phyloP scores from a whole-genome alignment of 2,888 invertebrate species.

The Pterostichus niger region DNA sequence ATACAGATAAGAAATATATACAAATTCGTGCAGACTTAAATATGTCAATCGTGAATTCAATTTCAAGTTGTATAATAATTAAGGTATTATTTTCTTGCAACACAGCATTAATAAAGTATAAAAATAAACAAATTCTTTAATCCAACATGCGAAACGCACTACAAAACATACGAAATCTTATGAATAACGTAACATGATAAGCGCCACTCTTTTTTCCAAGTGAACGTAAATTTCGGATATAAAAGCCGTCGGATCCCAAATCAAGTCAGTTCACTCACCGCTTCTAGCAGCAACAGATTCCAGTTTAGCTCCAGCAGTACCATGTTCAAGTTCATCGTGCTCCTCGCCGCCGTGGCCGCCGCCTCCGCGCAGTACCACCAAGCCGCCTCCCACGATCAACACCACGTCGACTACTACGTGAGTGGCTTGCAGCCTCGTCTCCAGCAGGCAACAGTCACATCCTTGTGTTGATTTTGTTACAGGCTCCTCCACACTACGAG shows the following conservation, averaged over 20 bases:
- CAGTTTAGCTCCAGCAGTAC: background rate
- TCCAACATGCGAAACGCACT: background rate
- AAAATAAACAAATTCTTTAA: background rate
- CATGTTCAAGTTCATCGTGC: constrained; percentile 20
- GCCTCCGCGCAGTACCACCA: constrained; percentile 26
- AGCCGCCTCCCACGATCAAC: constrained; percentile 7
- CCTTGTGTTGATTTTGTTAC: background rate
- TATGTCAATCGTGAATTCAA: background rate
- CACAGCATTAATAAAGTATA: background rate
- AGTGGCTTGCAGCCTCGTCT: background rate
- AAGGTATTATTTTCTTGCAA: background rate
- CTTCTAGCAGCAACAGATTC: constrained; percentile 3
- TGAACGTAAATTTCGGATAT: constrained; percentile 45
- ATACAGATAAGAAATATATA: too few relatives aligned
- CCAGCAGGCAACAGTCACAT: background rate
- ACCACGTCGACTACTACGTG: constrained; percentile 43
- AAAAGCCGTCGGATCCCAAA: background rate
- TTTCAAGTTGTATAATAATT: background rate
- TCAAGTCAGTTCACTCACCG: constrained; percentile 13
- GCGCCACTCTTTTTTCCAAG: constrained; percentile 10
- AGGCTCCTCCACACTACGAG: constrained; percentile 58
- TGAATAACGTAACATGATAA: constrained; percentile 24
- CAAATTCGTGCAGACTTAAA: background rate
- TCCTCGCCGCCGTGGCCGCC: constrained; percentile 5
- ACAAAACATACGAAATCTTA: background rate